Base-by-base conservation (phyloP, 2,797 vertebrate genomes). In the Scleropages formosus region DNA sequence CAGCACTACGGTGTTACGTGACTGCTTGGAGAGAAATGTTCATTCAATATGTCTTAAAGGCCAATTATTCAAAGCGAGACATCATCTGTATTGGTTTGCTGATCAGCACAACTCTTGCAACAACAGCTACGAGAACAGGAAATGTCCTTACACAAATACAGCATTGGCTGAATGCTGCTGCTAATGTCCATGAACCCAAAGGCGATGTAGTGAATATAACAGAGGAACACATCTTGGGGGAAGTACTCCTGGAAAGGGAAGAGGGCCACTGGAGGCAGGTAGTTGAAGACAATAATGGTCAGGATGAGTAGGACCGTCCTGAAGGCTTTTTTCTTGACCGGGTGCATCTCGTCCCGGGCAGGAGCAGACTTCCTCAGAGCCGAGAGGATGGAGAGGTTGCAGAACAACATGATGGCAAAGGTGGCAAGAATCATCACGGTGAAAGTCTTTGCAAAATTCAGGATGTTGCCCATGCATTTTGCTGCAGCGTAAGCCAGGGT, bases 171-270 rank as follows among this genome's bases (percentile, higher is more conserved):
- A 39, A 39, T 91, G 86, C 84, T 92, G 87, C 92, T 92, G 81
- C 93, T 93, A 74, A 93, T 88, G 85, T 93, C 88, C 91, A 93
- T 90, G 82, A 94, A 79, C 53, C 89, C 88, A 2, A 92, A 94
- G 0, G 89, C 89, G 0, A 92, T 1, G 0, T 90, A 90, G 76
- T 92, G 82, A 65, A 94, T 87, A 26, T 92, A 93, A 77, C 93
- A 93, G 0, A 0, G 62, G 67, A 90, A 93, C 69, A 92, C 88
- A 0, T 88, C 78, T 0, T 59, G 27, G 12, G 86, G 81, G 76
- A 90, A 94, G 83, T 90, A 91, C 0, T 78, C 9, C 79, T 88
- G 58, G 73, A 94, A 94, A 20, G 91, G 92, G 31, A 93, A 90
- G 20, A 93, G 85, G 0, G 88, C 90, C 0, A 92, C 90, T 0